Percentiles rank a stretch among this genome's conserved stretches.
Conservation (phyloP, 2,113 vertebrate genomes). For the Sorex fumeus region DNA sequence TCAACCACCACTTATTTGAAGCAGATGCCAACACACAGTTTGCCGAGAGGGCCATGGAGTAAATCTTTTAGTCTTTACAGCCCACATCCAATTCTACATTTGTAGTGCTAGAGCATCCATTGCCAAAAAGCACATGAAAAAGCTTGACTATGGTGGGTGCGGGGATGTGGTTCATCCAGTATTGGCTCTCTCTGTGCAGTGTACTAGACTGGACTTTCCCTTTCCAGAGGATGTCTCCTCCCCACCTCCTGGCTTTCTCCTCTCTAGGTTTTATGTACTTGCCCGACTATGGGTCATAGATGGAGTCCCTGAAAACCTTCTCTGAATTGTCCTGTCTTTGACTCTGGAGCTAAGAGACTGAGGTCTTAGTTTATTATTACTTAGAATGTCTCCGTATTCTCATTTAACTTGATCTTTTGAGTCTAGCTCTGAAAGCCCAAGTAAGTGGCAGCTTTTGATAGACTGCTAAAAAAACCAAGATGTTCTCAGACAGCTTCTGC, state of each 20-base stretch:
- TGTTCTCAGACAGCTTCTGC: background rate
- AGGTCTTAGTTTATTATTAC: background rate
- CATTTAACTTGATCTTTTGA: background rate
- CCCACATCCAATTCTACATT: background rate
- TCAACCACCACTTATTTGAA: background rate
- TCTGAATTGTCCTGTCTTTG: background rate
- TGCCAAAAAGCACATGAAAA: background rate
- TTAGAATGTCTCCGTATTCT: conserved; percentile 11
- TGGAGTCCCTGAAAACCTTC: background rate
- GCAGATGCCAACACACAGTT: background rate
- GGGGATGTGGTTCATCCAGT: background rate
- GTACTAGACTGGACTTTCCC: background rate
- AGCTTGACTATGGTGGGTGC: background rate
- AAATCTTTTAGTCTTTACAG: background rate
- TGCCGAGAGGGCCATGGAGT: background rate
- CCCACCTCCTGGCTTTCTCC: background rate
- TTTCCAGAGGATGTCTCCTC: background rate
- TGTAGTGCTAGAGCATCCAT: background rate
- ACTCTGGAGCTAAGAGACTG: background rate
- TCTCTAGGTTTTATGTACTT: background rate
- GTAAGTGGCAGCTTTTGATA: conserved; percentile 40
- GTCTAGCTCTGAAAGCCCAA: background rate
- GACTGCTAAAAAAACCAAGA: background rate
- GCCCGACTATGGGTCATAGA: background rate
- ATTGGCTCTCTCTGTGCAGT: background rate